A percentile compares a stretch with the other conserved stretches of the same genome.
Conservation (phyloP, 2,797 vertebrate species). For the Cossypha caffra region DNA sequence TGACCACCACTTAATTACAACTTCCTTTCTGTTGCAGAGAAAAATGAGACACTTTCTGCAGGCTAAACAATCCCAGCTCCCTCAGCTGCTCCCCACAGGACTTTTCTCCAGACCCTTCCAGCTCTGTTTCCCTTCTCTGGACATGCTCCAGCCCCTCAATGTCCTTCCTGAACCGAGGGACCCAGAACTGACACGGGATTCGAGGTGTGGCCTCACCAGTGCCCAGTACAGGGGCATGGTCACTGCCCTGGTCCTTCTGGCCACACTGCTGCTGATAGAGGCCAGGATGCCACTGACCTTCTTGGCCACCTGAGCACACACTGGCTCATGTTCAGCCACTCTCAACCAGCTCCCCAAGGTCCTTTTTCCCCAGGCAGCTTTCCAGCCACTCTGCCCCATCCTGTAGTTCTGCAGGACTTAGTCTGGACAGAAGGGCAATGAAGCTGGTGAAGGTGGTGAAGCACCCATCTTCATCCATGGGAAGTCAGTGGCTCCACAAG, state of each 20-base stretch:
- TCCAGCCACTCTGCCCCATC: not conserved
- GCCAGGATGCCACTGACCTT: not conserved
- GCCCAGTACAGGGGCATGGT: accelerated
- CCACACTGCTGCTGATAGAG: accelerated
- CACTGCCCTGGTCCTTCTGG: not conserved
- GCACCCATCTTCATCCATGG: not conserved
- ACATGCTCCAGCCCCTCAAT: accelerated
- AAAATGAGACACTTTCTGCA: not conserved
- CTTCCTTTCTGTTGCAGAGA: not conserved
- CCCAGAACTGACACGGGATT: not conserved
- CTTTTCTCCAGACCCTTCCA: not conserved
- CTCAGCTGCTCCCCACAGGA: accelerated
- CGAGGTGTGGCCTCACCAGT: accelerated
- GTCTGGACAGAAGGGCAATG: not conserved
- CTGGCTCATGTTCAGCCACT: not conserved
- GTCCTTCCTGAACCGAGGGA: not conserved
- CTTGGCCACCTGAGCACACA: not conserved
- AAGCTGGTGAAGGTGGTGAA: not conserved
- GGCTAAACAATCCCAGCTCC: not conserved
- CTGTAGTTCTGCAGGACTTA: too few species aligned
- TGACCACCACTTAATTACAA: not conserved
- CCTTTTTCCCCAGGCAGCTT: not conserved
- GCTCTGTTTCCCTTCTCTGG: accelerated
- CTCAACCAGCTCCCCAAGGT: accelerated
- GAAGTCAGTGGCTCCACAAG: accelerated